Evolutionary conservation across 2,113 vertebrate genomes (phyloP), one percentile per base, ranked within the genome.

Genomic region (Brienomyrus brachyistius): DNA sequence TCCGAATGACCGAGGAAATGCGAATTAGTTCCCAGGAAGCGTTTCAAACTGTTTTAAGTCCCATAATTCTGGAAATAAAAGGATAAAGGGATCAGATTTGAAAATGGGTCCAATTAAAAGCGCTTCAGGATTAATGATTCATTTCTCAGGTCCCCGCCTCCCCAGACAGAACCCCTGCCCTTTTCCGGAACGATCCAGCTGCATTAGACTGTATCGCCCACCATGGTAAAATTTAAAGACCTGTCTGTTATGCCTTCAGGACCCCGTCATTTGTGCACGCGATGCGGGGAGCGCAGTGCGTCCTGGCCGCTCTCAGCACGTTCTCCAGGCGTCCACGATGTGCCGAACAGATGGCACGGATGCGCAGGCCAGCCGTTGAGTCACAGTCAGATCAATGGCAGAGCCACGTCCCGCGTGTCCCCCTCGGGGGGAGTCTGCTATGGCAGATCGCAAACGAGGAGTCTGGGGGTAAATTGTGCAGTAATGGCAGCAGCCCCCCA

Each of bases 311-410:
- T 80, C 83, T 62, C 83, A 89, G 94, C 94, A 95, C 92, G 94
- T 94, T 94, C 93, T 91, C 47, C 93, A 92, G 94, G 95, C 92
- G 35, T 95, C 94, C 94, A 91, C 94, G 94, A 93, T 93, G 95
- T 70, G 85, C 91, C 92, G 95, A 95, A 95, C 97, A 97, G 97
- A 97, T 96, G 96, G 96, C 93, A 94, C 94, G 94, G 96, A 95
- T 96, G 96, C 96, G 96, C 95, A 96, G 95, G 96, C 96, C 96
- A 95, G 95, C 95, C 94, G 96, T 96, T 96, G 85, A 87, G 85
- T 54, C n/a, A 51, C 48, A 87, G 96, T 96, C 96, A 95, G 96
- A 97, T 97, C 96, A 96, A 96, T 97, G 96, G 93, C 83, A 92
- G 93, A 95, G 85, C 13, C 85, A 92, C 96, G 95, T 95, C 95